These are phyloP conservation scores for Halcyon leucocephala DNA, from an alignment of 2,797 vertebrate genomes.

Conservation along the genomic window DNA sequence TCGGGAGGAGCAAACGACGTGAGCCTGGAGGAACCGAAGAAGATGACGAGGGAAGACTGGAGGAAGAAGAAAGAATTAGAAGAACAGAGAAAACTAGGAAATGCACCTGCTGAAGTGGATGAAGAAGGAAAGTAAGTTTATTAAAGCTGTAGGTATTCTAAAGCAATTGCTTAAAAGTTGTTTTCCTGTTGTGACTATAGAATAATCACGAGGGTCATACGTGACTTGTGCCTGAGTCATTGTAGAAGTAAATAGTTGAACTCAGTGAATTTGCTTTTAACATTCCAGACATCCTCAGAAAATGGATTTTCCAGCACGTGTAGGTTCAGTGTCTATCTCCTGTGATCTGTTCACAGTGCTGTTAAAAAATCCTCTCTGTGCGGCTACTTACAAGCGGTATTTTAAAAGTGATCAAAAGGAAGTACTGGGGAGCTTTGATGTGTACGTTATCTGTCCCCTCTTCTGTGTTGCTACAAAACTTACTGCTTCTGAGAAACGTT, in stretches of 20 bases:
- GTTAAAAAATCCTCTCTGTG: background rate
- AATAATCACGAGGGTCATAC: rapidly evolving
- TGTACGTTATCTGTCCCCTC: rapidly evolving
- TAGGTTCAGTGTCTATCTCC: background rate
- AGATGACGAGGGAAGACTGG: constrained; percentile 98
- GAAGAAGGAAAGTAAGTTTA: constrained; percentile 96
- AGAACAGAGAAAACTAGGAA: constrained; percentile 96
- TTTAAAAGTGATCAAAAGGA: background rate
- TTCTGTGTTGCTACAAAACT: background rate
- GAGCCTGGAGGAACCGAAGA: constrained; percentile 95
- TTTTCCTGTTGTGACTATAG: background rate
- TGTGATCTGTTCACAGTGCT: background rate
- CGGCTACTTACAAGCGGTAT: rapidly evolving
- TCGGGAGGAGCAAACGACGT: constrained; percentile 81
- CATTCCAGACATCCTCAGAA: background rate
- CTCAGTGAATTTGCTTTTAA: background rate
- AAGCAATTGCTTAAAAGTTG: background rate
- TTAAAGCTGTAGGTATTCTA: background rate
- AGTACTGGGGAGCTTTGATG: background rate
- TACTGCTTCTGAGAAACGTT: background rate
- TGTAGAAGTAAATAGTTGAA: background rate
- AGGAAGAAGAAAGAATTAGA: constrained; percentile 98
- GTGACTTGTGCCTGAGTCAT: rapidly evolving
- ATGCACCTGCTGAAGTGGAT: constrained; percentile 97
- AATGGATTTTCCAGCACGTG: rapidly evolving